Conservation (phyloP, 2,113 vertebrate genomes). For the Carettochelys insculpta region DNA sequence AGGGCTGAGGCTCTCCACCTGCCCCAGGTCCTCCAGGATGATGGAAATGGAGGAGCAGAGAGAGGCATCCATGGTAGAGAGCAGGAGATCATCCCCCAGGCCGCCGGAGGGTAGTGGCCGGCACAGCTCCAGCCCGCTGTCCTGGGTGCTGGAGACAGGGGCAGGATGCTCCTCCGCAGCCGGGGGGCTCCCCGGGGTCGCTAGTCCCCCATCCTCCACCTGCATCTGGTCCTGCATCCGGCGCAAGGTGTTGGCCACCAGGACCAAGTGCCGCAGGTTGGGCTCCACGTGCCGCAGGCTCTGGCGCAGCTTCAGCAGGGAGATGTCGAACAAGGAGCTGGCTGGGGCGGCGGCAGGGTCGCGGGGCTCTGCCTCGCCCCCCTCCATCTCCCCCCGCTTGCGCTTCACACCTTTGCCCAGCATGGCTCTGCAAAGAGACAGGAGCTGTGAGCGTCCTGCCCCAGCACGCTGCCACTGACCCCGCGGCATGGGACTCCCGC, state of each 20-base stretch:
- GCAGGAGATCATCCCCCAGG: conserved; percentile 3
- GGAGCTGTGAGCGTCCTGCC: background rate
- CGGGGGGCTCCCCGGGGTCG: background rate
- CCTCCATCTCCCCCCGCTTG: conserved; percentile 63
- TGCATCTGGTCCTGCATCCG: conserved; percentile 69
- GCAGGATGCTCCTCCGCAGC: background rate
- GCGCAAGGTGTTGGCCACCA: conserved; percentile 73
- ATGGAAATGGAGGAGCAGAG: conserved; percentile 68
- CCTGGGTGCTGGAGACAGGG: background rate
- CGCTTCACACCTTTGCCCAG: conserved; percentile 72
- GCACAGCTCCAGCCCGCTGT: background rate
- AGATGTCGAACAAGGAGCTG: conserved; percentile 72
- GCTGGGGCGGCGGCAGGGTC: background rate
- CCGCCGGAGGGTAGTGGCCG: background rate
- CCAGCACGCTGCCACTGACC: background rate
- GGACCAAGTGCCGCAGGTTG: conserved; percentile 70
- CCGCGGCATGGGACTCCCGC: background rate
- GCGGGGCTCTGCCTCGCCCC: background rate
- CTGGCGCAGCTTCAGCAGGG: conserved; percentile 72
- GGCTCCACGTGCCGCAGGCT: conserved; percentile 71
- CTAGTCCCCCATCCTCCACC: background rate
- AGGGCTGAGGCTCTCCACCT: conserved; percentile 54
- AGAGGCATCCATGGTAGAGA: conserved; percentile 48
- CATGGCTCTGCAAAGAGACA: conserved; percentile 54
- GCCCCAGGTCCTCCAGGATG: conserved; percentile 67